phyloP scores from a whole-genome alignment of 2,797 vertebrate genomes.

The Heterohyrax brucei region DNA sequence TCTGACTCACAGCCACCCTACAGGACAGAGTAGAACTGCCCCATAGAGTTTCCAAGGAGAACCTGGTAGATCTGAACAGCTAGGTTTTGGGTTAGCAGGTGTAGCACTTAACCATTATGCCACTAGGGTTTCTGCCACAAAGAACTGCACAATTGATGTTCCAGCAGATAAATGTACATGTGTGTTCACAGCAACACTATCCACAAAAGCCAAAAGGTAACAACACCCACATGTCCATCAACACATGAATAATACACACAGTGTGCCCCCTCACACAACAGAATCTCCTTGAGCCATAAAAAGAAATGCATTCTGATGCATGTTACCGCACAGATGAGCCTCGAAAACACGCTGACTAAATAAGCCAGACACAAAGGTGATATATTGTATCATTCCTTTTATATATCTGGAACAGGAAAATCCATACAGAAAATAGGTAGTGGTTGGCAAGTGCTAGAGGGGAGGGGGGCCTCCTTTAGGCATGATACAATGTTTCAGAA shows the following conservation, averaged over 20 bases:
- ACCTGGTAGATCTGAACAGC: too few species aligned
- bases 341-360: not conserved
- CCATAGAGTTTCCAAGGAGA: too few species aligned
- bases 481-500: not conserved
- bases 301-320: not conserved
- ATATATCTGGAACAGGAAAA: not conserved
- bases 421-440: not conserved
- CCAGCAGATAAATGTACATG: not conserved
- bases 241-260: not conserved
- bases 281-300: not conserved
- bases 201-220: not conserved
- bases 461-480: not conserved
- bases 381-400: not conserved
- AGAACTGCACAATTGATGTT: not conserved
- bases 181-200: not conserved
- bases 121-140: not conserved
- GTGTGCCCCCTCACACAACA: not conserved
- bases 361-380: not conserved
- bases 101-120: too few species aligned
- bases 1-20: too few species aligned
- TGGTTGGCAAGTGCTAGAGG: not conserved
- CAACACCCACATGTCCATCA: not conserved
- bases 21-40: too few species aligned
- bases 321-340: not conserved
- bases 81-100: too few species aligned